Conservation (phyloP, 2,113 vertebrate species). For the Elephas maximus region DNA sequence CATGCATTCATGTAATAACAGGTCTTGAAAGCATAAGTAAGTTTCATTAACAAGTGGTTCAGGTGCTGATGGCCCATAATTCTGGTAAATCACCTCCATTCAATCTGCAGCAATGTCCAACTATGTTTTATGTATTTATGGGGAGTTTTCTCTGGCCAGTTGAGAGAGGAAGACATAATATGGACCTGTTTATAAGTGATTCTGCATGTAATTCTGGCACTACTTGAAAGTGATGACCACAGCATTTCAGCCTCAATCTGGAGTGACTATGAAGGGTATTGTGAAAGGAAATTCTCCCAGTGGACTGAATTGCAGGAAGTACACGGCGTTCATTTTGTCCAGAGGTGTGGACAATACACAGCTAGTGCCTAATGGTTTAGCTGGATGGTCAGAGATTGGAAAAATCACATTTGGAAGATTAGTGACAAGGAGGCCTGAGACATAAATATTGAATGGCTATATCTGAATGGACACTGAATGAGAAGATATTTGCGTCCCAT, state of each 20-base stretch:
- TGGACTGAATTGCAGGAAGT: background rate
- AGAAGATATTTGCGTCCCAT: background rate
- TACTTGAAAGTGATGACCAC: background rate
- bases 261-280: background rate
- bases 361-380: background rate
- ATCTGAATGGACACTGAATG: background rate
- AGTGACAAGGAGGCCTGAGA: background rate
- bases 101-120: background rate
- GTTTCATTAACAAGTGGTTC: background rate
- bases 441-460: background rate
- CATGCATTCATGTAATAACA: background rate
- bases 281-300: background rate
- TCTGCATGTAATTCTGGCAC: background rate
- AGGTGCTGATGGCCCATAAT: background rate
- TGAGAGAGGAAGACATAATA: background rate
- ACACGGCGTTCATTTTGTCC: background rate
- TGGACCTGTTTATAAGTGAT: background rate
- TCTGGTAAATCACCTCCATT: background rate
- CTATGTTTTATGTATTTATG: background rate
- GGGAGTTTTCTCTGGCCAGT: background rate
- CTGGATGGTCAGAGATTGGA: background rate
- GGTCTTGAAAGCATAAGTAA: background rate
- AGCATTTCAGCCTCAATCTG: background rate
- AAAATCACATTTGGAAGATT: background rate
- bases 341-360: background rate